A percentile compares a stretch with the other conserved stretches of the same genome.
phyloP scores from a whole-genome alignment of 2,113 vertebrate genomes.

The Gasterosteus nipponicus region DNA sequence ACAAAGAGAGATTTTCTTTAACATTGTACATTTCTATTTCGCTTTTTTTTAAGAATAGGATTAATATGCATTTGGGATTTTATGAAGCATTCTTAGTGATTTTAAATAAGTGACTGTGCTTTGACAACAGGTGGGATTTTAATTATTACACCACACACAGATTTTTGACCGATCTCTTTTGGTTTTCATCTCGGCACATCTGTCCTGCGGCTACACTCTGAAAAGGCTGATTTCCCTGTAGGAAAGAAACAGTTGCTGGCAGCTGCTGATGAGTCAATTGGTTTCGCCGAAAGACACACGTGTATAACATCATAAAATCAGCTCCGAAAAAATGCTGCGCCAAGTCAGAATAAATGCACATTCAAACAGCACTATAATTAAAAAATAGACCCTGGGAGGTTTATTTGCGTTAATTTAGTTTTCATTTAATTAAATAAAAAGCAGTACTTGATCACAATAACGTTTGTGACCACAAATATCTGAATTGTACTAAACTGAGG shows the following conservation, averaged over 20 bases:
- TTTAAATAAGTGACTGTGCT: constrained; percentile 12
- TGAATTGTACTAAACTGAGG: background rate
- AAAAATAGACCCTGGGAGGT: constrained; percentile 11
- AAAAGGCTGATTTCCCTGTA: constrained; percentile 79
- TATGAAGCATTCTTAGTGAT: background rate
- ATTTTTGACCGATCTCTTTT: constrained; percentile 73
- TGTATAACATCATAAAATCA: constrained; percentile 34
- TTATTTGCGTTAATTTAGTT: background rate
- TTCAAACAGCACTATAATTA: constrained; percentile 12
- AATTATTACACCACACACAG: constrained; percentile 72
- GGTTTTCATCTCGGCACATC: constrained; percentile 75
- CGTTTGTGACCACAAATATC: background rate
- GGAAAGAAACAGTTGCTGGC: constrained; percentile 64
- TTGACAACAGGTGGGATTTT: constrained; percentile 73
- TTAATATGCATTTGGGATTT: background rate
- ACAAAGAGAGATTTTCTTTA: background rate
- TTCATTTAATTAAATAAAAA: constrained; percentile 15
- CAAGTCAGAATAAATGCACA: constrained; percentile 40
- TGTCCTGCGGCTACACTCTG: constrained; percentile 72
- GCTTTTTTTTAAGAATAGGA: background rate
- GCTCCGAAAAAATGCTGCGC: constrained; percentile 17
- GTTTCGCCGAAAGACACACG: constrained; percentile 43
- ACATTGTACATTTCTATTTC: background rate
- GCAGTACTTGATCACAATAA: background rate
- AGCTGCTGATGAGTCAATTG: constrained; percentile 66